These are phyloP conservation scores for Lissocephala sabroskyi DNA, from an alignment of 2,888 invertebrate species.

Conservation along the genomic window DNA sequence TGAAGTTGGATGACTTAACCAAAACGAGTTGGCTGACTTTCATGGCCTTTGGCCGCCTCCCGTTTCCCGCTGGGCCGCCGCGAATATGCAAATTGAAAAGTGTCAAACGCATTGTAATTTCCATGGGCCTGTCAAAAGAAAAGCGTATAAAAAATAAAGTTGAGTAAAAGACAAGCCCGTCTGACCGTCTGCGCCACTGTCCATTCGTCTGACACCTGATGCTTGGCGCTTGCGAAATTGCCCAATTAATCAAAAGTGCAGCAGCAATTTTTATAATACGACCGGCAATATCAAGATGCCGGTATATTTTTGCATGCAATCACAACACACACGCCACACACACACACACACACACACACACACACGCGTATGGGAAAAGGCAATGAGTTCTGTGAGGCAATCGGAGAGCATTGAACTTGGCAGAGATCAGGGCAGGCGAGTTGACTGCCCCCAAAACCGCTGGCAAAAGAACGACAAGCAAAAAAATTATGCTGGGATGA, in stretches of 20 bases:
- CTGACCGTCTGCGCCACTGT: too few relatives aligned
- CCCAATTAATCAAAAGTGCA: constrained; percentile 51
- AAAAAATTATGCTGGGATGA: neutral
- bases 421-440: constrained; percentile 26
- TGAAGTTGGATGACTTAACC: too few relatives aligned
- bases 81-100: constrained; percentile 17
- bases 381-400: neutral
- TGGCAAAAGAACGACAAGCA: neutral
- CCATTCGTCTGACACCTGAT: constrained; percentile 19
- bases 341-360: too few relatives aligned
- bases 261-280: constrained; percentile 14
- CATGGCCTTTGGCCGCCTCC: too few relatives aligned
- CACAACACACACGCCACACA: constrained; percentile 41
- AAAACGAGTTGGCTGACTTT: constrained; percentile 4
- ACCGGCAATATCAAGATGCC: constrained; percentile 46
- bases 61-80: neutral
- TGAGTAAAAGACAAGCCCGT: too few relatives aligned
- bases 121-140: constrained; percentile 23
- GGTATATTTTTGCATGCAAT: constrained; percentile 48
- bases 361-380: neutral
- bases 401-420: constrained; percentile 51
- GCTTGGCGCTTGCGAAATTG: constrained; percentile 25
- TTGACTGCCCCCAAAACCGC: constrained; percentile 8
- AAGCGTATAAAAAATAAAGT: too few relatives aligned
- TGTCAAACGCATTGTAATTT: constrained; percentile 26